phyloP scores from a whole-genome alignment of 2,113 vertebrate genomes.

The Bambusicola thoracicus region DNA sequence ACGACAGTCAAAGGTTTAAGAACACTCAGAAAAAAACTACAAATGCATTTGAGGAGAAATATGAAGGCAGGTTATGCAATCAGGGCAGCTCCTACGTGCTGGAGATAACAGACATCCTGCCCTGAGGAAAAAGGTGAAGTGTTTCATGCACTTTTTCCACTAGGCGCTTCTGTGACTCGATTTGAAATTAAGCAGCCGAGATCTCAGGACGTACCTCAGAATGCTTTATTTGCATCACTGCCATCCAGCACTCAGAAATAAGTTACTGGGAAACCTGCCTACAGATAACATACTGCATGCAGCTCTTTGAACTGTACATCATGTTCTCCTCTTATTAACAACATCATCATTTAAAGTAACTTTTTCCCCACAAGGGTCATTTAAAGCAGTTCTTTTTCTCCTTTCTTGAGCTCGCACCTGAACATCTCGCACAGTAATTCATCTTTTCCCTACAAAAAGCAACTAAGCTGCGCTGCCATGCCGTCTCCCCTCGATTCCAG shows the following conservation, averaged over 20 bases:
- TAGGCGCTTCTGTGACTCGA: slow-evolving; percentile 9
- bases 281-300: not conserved
- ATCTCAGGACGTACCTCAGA: not conserved
- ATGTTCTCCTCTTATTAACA: not conserved
- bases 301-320: slow-evolving; percentile 1
- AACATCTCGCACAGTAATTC: not conserved
- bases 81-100: not conserved
- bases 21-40: slow-evolving; percentile 14
- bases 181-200: slow-evolving; percentile 7
- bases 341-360: not conserved
- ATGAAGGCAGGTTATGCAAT: slow-evolving; percentile 30
- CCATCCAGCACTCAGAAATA: not conserved
- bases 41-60: slow-evolving; percentile 31
- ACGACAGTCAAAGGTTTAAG: slow-evolving; percentile 36
- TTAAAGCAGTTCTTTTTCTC: not conserved
- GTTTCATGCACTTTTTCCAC: slow-evolving; percentile 15
- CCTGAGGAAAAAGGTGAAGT: not conserved
- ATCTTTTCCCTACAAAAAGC: not conserved
- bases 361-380: not conserved
- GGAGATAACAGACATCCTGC: not conserved
- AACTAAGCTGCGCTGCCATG: not conserved
- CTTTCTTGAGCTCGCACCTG: not conserved
- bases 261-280: slow-evolving; percentile 29
- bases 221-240: slow-evolving; percentile 30
- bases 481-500: not conserved